These are phyloP conservation scores for Polyploca ridens DNA, from an alignment of 2,888 invertebrate species.

Conservation along the genomic window DNA sequence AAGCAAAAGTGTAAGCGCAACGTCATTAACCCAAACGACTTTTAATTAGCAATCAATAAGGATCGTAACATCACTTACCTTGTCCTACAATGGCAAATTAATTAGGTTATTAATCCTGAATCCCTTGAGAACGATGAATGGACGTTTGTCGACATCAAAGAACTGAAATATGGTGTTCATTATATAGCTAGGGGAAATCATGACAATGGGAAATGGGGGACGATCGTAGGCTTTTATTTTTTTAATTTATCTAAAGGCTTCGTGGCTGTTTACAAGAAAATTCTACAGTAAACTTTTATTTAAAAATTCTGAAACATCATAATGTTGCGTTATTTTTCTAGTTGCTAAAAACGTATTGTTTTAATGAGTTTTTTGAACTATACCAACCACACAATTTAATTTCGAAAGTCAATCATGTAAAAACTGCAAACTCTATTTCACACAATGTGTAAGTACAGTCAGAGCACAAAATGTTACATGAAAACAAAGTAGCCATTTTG, in stretches of 20 bases:
- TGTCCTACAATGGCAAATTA: constrained; percentile 9
- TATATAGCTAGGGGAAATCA: constrained; percentile 29
- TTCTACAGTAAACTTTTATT: background rate
- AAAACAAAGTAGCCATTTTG: background rate
- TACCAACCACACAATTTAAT: background rate
- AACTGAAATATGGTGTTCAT: constrained; percentile 34
- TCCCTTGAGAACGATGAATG: constrained; percentile 13
- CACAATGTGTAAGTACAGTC: background rate
- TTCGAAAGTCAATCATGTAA: constrained; percentile 3
- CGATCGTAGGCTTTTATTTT: background rate
- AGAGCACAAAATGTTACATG: background rate
- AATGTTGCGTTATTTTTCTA: too few species aligned
- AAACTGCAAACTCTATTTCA: background rate
- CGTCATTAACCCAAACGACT: background rate
- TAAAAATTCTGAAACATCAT: too few species aligned
- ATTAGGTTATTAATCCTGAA: constrained; percentile 12
- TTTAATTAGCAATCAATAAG: constrained; percentile 7
- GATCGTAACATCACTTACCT: background rate
- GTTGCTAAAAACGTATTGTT: background rate
- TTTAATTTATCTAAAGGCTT: background rate
- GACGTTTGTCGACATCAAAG: constrained; percentile 29
- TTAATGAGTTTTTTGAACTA: background rate
- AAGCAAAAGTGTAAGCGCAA: background rate
- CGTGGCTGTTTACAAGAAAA: background rate
- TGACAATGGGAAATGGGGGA: constrained; percentile 17